Evolutionary conservation across 2,888 invertebrate species (phyloP).

Genomic region (Drosophila birchii): DNA sequence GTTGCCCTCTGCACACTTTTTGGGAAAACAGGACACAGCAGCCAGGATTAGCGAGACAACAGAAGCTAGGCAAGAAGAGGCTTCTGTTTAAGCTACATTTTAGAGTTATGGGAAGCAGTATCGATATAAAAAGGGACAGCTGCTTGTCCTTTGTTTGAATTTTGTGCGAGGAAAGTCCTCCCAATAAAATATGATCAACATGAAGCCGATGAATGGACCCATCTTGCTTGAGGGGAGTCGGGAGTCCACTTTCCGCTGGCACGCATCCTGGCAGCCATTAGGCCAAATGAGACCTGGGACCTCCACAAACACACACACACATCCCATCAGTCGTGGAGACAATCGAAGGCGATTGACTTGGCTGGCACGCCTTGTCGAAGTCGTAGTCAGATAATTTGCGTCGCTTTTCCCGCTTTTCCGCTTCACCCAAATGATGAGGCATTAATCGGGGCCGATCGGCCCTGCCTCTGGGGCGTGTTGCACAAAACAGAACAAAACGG

Average conservation of each 20-base stretch:
- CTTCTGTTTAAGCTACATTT: not conserved
- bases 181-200: conserved; percentile 29
- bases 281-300: conserved; percentile 40
- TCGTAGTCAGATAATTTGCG: conserved; percentile 56
- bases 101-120: no score
- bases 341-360: conserved; percentile 48
- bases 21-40: not conserved
- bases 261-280: conserved; percentile 36
- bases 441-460: conserved; percentile 63
- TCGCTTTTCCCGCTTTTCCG: conserved; percentile 33
- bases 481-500: conserved; percentile 35
- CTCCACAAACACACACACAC: conserved; percentile 5
- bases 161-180: no score
- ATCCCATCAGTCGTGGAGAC: conserved; percentile 37
- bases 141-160: no score
- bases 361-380: conserved; percentile 50
- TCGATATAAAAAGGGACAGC: not conserved
- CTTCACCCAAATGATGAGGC: conserved; percentile 64
- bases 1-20: conserved; percentile 27
- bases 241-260: conserved; percentile 14
- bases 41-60: not conserved
- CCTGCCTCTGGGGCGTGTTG: conserved; percentile 70
- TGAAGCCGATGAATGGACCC: conserved; percentile 1
- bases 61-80: not conserved
- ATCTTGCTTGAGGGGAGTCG: not conserved